phyloP scores from a whole-genome alignment of 1,140 invertebrate genomes.

The Aphidius ervi region DNA sequence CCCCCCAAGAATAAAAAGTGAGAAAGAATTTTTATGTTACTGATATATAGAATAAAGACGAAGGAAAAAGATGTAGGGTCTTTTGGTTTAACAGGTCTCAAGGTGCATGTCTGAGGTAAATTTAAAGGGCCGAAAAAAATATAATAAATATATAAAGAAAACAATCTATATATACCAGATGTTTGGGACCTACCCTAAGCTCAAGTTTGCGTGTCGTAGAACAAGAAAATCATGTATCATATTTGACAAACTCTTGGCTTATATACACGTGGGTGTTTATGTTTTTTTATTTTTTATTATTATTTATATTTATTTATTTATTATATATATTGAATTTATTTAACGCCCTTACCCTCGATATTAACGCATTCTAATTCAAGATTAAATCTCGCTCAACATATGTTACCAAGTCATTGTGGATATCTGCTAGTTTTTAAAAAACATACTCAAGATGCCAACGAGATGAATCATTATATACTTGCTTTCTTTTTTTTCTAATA shows the following conservation, averaged over 20 bases:
- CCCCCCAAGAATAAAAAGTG: constrained; percentile 7
- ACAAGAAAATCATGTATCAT: no score
- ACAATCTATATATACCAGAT: constrained; percentile 27
- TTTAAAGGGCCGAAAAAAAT: constrained; percentile 38
- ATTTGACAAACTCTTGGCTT: no score
- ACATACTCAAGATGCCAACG: constrained; percentile 10
- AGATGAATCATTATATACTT: constrained; percentile 17
- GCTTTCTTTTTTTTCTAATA: constrained; percentile 28
- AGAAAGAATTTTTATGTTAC: constrained; percentile 1
- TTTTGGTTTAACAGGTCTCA: constrained; percentile 42
- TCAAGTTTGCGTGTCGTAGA: constrained; percentile 12
- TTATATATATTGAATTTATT: no score
- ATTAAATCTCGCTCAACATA: constrained; percentile 36
- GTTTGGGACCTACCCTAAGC: constrained; percentile 28
- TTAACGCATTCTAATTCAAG: constrained; percentile 42
- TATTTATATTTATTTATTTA: no score
- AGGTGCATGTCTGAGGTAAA: constrained; percentile 40
- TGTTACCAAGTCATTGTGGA: constrained; percentile 32
- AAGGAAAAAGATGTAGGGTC: constrained; percentile 28
- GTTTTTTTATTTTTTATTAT: no score
- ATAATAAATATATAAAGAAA: constrained; percentile 14
- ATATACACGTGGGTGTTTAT: constrained; percentile 4
- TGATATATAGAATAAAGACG: background rate
- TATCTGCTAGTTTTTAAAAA: constrained; percentile 8
- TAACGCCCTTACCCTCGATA: constrained; percentile 29